Base-by-base conservation (phyloP, 2,113 vertebrate genomes). In the Limanda limanda region DNA sequence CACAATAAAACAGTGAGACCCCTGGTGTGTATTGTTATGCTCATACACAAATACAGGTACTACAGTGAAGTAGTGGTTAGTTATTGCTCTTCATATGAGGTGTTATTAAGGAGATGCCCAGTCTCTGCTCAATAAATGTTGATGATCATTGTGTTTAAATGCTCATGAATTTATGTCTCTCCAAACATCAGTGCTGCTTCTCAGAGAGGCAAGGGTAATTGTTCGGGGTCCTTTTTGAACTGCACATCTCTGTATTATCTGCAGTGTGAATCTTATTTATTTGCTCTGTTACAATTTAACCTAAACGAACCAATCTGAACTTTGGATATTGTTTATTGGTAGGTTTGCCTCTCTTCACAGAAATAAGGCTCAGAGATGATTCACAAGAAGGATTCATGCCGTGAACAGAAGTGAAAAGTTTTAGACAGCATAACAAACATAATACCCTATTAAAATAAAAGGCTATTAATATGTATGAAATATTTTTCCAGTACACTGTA, bases 231-330 rank as follows among this genome's bases (percentile, higher is more conserved):
- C 1, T 40, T 51, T 31, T 35, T 59, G n/a, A 67, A 60, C 23
- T 17, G 15, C 21, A 42, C 8, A 27, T 58, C 4, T 55, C 23
- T 24, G 3, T 35, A 45, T 42, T 54, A 7, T 23, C 15, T 71
- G 20, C 42, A 1, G 13, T 13, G 9, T 1, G 55, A 25, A 65
- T 40, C 5, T 23, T 8, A 47, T 12, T 58, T 40, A 3, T 9
- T 6, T 62, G 31, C 31, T 31, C 3, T 65, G n/a, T 54, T 59
- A 23, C 20, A 23, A 27, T 65, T 66, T 66, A 47, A 65, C 12
- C 10, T 65, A 5, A 37, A 55, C 45, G 61, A 74, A 64, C 11
- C 52, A 69, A 40, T 65, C 2, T 79, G 55, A 17, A 48, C 7
- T 58, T 24, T 21, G 17, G 70, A 23, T 70, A 55, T 3, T 5